Percentiles rank a stretch among this genome's conserved stretches.
These are phyloP conservation scores for Prietella phreatophila DNA, from an alignment of 2,113 vertebrate genomes.

Conservation along the genomic window DNA sequence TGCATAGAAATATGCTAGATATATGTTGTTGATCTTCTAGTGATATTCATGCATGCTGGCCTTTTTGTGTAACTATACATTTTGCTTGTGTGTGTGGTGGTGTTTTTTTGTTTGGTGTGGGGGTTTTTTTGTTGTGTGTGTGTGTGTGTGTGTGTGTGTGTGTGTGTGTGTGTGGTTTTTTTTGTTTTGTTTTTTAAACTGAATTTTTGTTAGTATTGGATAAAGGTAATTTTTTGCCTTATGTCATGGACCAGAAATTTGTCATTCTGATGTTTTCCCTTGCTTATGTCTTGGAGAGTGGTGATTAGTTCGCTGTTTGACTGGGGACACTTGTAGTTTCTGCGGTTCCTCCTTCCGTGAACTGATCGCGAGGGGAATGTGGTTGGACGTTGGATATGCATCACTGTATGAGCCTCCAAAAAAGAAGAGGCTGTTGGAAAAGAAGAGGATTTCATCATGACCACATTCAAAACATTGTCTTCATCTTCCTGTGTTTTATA, in stretches of 20 bases:
- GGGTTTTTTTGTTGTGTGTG: neutral
- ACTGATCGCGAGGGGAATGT: conserved; percentile 9
- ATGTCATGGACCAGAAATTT: conserved; percentile 39
- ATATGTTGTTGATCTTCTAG: neutral
- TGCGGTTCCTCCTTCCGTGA: conserved; percentile 33
- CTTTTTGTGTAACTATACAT: conserved; percentile 38
- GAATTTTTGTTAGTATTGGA: conserved; percentile 37
- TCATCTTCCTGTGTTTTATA: conserved; percentile 30
- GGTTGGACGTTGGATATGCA: neutral
- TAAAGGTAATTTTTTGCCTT: conserved; percentile 53
- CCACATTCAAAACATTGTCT: neutral
- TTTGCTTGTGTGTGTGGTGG: neutral
- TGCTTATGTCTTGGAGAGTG: conserved; percentile 8
- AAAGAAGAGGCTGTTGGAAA: too few relatives aligned
- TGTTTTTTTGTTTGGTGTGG: too few relatives aligned
- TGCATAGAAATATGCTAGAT: conserved; percentile 25
- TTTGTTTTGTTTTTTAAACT: conserved; percentile 22
- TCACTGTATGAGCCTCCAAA: neutral
- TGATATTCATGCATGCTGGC: conserved; percentile 52
- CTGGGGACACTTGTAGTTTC: neutral
- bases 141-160: too few relatives aligned
- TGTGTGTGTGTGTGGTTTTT: neutral
- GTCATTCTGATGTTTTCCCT: neutral
- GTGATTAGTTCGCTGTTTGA: conserved; percentile 19
- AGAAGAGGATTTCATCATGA: neutral